Percentiles rank a stretch among this genome's conserved stretches.
Evolutionary conservation across 2,113 vertebrate species (phyloP).

Genomic region (Haemorhous mexicanus): DNA sequence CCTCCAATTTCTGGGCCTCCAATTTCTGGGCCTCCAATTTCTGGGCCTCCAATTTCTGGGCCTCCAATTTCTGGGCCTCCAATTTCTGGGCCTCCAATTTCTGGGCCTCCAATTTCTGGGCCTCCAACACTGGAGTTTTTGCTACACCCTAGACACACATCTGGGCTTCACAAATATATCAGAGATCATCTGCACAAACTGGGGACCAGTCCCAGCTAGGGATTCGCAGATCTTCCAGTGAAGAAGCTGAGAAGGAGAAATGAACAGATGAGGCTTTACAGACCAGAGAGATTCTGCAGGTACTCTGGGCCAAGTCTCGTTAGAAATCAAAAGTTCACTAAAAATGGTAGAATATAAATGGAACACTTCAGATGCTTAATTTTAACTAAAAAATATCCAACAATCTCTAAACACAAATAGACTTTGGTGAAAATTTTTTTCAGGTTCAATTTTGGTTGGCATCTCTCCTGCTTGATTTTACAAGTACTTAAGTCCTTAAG

Average conservation of each 20-base stretch:
- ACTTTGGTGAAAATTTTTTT: neutral
- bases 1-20: neutral
- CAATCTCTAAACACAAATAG: neutral
- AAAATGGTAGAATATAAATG: neutral
- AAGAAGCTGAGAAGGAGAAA: neutral
- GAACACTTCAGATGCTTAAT: neutral
- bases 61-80: neutral
- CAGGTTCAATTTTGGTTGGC: neutral
- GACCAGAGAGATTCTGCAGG: neutral
- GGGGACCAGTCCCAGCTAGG: neutral
- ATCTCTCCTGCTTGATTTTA: neutral
- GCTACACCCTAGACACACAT: neutral
- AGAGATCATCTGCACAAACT: neutral
- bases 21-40: neutral
- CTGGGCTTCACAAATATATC: neutral
- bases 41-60: neutral
- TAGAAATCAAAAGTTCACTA: neutral
- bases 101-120: neutral
- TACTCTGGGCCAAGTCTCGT: neutral
- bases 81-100: neutral
- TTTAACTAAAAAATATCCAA: neutral
- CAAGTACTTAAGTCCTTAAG: neutral
- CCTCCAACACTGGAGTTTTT: neutral
- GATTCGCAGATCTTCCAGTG: neutral
- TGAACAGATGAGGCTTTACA: neutral